phyloP scores from a whole-genome alignment of 2,888 invertebrate species.

The Parochlus steinenii region DNA sequence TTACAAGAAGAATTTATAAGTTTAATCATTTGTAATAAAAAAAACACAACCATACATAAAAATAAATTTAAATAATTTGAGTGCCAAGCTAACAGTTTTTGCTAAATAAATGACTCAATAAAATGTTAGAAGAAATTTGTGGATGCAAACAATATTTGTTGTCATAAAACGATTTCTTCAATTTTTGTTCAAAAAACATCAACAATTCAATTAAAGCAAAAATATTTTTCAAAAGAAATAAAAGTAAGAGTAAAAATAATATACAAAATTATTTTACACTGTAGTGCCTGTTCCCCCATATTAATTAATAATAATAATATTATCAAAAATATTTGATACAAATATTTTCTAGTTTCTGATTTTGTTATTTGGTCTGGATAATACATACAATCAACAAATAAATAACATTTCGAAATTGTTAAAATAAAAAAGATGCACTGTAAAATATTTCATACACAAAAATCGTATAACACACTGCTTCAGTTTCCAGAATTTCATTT shows the following conservation, averaged over 20 bases:
- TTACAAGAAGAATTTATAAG: too few species aligned
- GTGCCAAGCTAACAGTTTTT: conserved; percentile 18
- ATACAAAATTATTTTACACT: conserved; percentile 10
- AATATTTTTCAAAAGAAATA: background rate
- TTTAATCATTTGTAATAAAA: too few species aligned
- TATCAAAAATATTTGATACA: conserved; percentile 9
- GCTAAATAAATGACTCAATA: background rate
- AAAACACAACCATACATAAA: too few species aligned
- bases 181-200: conserved; percentile 1
- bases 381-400: too few species aligned
- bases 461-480: too few species aligned
- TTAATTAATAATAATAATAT: conserved; percentile 3
- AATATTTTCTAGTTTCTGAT: too few species aligned
- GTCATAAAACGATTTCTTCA: conserved; percentile 5
- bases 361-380: too few species aligned
- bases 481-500: too few species aligned
- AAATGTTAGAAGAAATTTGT: conserved; percentile 9
- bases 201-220: conserved; percentile 3
- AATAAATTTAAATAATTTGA: conserved; percentile 16
- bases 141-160: conserved; percentile 3
- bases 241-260: conserved; percentile 1
- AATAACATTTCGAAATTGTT: too few species aligned
- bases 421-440: background rate
- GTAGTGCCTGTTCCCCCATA: conserved; percentile 12
- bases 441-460: too few species aligned